These are phyloP conservation scores for Sycophaga agraensis DNA, from an alignment of 1,140 invertebrate species.

Conservation along the genomic window DNA sequence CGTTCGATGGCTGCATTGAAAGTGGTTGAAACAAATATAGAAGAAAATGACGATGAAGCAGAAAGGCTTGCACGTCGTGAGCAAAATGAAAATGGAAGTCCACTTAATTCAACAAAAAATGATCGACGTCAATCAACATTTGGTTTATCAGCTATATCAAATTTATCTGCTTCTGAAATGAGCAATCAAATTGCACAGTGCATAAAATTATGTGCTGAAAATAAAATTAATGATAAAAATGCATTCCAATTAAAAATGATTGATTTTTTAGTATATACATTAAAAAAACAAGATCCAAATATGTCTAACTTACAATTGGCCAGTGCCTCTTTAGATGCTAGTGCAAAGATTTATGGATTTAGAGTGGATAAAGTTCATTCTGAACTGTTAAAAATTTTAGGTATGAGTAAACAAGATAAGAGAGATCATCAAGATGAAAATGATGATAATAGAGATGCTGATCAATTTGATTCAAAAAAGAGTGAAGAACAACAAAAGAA, in stretches of 20 bases:
- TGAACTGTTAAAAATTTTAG: conserved; percentile 76
- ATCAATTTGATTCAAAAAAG: conserved; percentile 26
- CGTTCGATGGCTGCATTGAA: conserved; percentile 34
- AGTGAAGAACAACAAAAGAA: conserved; percentile 40
- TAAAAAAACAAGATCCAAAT: conserved; percentile 67
- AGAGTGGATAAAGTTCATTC: conserved; percentile 77
- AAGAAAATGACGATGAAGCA: conserved; percentile 51
- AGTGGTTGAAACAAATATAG: conserved; percentile 3
- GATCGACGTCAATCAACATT: conserved; percentile 39
- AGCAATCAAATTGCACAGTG: too few relatives aligned
- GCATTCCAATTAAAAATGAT: conserved; percentile 82
- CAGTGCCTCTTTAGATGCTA: conserved; percentile 78
- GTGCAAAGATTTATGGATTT: conserved; percentile 79
- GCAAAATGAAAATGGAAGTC: background rate
- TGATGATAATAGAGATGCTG: conserved; percentile 38
- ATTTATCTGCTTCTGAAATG: conserved; percentile 47
- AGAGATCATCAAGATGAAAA: conserved; percentile 54
- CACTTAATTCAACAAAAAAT: background rate
- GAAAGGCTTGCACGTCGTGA: conserved; percentile 43
- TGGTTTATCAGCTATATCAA: conserved; percentile 35
- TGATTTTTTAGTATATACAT: conserved; percentile 75
- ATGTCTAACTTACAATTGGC: conserved; percentile 75
- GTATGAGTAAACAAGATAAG: conserved; percentile 59
- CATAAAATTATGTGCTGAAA: conserved; percentile 65
- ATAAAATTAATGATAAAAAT: conserved; percentile 83